phyloP scores from a whole-genome alignment of 2,797 vertebrate species.

The Sphaeramia orbicularis region DNA sequence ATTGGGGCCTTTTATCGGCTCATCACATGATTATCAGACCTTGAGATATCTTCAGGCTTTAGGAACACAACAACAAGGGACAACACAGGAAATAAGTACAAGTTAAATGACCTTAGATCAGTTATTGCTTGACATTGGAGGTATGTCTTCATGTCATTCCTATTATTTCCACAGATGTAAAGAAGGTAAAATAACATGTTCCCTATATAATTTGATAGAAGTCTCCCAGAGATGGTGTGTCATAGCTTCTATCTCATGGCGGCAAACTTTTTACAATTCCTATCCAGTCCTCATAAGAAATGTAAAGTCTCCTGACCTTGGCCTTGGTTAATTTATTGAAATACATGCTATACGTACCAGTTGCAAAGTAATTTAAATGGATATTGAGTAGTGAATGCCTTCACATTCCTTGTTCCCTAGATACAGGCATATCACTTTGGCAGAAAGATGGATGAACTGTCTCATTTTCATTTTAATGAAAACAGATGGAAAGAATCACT shows the following conservation, averaged over 20 bases:
- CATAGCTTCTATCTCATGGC: background rate
- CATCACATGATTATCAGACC: too few relatives aligned
- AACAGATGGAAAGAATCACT: conserved; percentile 68
- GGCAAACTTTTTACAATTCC: conserved; percentile 5
- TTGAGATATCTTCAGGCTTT: too few relatives aligned
- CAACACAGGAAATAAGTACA: too few relatives aligned
- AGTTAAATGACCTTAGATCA: too few relatives aligned
- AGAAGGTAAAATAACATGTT: background rate
- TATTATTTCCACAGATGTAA: background rate
- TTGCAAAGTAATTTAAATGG: conserved; percentile 50
- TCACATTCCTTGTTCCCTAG: conserved; percentile 34
- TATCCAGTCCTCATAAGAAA: background rate
- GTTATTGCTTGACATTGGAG: too few relatives aligned
- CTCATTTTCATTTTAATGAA: conserved; percentile 76
- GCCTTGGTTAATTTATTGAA: conserved; percentile 37
- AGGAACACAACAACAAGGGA: too few relatives aligned
- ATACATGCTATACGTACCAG: conserved; percentile 9
- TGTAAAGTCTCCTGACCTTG: conserved; percentile 25
- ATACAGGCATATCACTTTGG: conserved; percentile 40
- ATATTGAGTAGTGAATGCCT: conserved; percentile 53
- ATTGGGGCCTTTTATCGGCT: too few relatives aligned
- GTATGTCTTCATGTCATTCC: background rate
- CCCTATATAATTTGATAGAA: background rate
- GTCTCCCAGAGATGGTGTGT: background rate
- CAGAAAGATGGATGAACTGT: conserved; percentile 67